Conservation (phyloP, 1,140 invertebrate genomes). For the Drosophila repletoides region DNA sequence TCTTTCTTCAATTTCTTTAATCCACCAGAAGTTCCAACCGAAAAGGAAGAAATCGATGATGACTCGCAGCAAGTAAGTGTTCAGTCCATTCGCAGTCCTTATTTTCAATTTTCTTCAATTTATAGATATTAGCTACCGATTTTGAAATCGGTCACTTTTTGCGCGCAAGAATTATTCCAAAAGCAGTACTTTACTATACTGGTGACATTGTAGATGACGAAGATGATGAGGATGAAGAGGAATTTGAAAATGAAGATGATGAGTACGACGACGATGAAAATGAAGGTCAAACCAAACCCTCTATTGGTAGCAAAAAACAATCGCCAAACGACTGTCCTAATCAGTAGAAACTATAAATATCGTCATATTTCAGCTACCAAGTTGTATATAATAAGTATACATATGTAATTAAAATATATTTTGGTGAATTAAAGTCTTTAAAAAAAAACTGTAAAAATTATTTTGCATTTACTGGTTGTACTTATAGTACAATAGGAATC, state of each 20-base stretch:
- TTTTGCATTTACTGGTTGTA: not conserved
- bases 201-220: constrained; percentile 92
- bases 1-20: constrained; percentile 99
- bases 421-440: constrained; percentile 67
- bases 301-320: constrained; percentile 62
- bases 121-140: constrained; percentile 92
- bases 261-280: constrained; percentile 45
- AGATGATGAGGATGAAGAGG: constrained; percentile 86
- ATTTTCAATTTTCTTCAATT: not conserved
- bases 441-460: constrained; percentile 1
- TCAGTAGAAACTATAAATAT: constrained; percentile 50
- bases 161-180: constrained; percentile 94
- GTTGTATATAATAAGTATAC: constrained; percentile 61
- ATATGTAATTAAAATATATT: constrained; percentile 74
- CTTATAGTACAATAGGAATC: too few relatives aligned
- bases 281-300: constrained; percentile 43
- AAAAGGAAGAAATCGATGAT: constrained; percentile 87
- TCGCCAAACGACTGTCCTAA: constrained; percentile 77
- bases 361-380: constrained; percentile 17
- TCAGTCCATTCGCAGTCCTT: too few relatives aligned
- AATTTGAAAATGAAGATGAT: constrained; percentile 82
- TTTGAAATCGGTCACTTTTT: constrained; percentile 99
- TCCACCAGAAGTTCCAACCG: constrained; percentile 89
- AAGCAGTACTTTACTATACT: constrained; percentile 96
- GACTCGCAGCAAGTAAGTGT: constrained; percentile 84